Base-by-base conservation (phyloP, 1,140 invertebrate species). In the Chironomus striatipennis region DNA sequence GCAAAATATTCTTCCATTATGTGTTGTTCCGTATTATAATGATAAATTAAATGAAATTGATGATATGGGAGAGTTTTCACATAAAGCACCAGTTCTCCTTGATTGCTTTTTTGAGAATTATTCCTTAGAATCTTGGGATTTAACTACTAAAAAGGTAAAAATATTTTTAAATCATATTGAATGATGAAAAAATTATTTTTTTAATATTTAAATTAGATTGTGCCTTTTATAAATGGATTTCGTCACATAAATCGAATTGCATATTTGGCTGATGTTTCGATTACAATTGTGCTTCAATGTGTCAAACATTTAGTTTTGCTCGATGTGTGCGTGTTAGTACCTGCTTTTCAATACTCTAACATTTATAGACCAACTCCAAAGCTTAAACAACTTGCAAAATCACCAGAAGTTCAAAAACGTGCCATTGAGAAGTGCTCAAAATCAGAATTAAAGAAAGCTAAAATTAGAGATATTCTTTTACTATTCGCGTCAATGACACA, bases 301-400 rank as follows among this genome's bases (percentile, higher is more conserved):
- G 87, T 97, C 1, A 93, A 96, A 82, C 96, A 97, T 86, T 86
- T 96, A 74, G 86, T 95, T 82, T 95, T 88, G 84, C 87, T 87
- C 77, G 86, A 85, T 6, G 86, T 87, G 2, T 89, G 95, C 5
- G 90, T 90, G 5, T 83, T 97, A 9, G 90, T 96, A 74, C 93
- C 94, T 20, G 90, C 96, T 78, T 97, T 97, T 84, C 93, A 93
- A 82, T 97, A 97, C 83, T 91, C 91, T 74, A 96, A 96, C 81
- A 89, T 95, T 72, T 97, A 96, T 83, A 89, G 90, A 70, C 88
- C 90, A 21, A 96, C 93, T 4, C 89, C 93, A 10, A 90, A 92
- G 80, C 83, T 96, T 47, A 86, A 88, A 76, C 85, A 88, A 78
- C 83, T 93, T 17, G 88, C 87, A 4, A 84, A 89, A 43, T 89